phyloP scores from a whole-genome alignment of 1,140 invertebrate genomes.

The Gonioctena quinquepunctata region DNA sequence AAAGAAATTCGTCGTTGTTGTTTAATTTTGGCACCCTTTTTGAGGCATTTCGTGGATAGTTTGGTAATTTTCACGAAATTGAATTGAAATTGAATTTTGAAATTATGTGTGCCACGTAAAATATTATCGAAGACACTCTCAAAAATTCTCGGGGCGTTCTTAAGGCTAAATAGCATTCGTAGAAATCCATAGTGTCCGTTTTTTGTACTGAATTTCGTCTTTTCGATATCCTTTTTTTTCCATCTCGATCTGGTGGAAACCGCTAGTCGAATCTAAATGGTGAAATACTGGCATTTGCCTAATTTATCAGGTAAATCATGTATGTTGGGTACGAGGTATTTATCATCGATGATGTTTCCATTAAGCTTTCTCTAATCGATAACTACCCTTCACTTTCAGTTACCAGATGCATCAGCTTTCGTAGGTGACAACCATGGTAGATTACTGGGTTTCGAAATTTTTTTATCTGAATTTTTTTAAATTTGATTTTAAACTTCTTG shows the following conservation, averaged over 20 bases:
- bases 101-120: too few relatives aligned
- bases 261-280: constrained; percentile 56
- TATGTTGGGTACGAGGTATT: constrained; percentile 4
- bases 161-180: constrained; percentile 50
- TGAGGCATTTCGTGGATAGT: too few relatives aligned
- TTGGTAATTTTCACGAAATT: too few relatives aligned
- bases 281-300: not conserved
- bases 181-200: constrained; percentile 48
- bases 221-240: constrained; percentile 5
- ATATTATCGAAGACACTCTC: constrained; percentile 53
- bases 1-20: too few relatives aligned
- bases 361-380: not conserved
- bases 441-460: too few relatives aligned
- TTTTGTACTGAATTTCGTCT: constrained; percentile 40
- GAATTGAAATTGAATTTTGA: too few relatives aligned
- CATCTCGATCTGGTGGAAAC: constrained; percentile 47
- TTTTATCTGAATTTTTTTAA: not conserved
- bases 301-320: not conserved
- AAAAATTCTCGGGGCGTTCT: constrained; percentile 52
- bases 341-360: not conserved
- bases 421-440: too few relatives aligned
- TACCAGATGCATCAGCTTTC: not conserved
- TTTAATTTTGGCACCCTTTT: too few relatives aligned
- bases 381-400: constrained; percentile 2
- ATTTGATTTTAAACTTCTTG: not conserved